Evolutionary conservation across 2,888 invertebrate species (phyloP), one percentile per base, ranked within the genome.

Genomic region (Limnephilus rhombicus): DNA sequence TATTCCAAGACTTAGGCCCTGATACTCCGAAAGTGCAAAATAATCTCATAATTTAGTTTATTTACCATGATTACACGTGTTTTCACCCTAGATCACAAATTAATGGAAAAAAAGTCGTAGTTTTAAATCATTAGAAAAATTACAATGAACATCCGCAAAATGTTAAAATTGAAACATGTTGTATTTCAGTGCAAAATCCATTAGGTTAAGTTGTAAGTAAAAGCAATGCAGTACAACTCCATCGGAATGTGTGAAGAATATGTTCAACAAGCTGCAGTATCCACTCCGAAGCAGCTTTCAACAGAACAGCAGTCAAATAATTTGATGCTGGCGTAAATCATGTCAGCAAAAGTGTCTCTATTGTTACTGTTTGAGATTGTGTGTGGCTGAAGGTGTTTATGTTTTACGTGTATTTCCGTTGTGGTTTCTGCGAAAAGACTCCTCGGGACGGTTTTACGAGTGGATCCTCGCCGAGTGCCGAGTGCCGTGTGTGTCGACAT

Each of bases 391-490:
- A 68, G 85, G 88, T 80, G 80, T 89, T 89, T n/a, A 80, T 37
- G n/a, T 89, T 53, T 80, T 31, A 89, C n/a, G 88, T 80, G 41
- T 89, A 80, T 89, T 80, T 88, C 68, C 80, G 88, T 80, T 89
- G 88, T 80, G 80, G 80, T 89, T 45, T 89, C 88, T 18, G 37
- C 80, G 88, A 41, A 80, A 31, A 80, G 29, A 34, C 68, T 34
- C 88, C 24, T 80, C 88, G 37, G 68, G 88, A 89, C 88, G 5
- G 88, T 24, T 89, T 89, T 89, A 89, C 88, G 88, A 89, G 68
- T 24, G 34, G n/a, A 89, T 89, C 80, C 80, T 45, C 86, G 86
- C 24, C n/a, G 68, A 68, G 24, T 18, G 24, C 24, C 18, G 68
- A 41, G 86, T 49, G 37, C 49, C 49, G 86, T 86, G 24, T 86